phyloP scores from a whole-genome alignment of 2,888 invertebrate species.

The Priocnemis perturbator region DNA sequence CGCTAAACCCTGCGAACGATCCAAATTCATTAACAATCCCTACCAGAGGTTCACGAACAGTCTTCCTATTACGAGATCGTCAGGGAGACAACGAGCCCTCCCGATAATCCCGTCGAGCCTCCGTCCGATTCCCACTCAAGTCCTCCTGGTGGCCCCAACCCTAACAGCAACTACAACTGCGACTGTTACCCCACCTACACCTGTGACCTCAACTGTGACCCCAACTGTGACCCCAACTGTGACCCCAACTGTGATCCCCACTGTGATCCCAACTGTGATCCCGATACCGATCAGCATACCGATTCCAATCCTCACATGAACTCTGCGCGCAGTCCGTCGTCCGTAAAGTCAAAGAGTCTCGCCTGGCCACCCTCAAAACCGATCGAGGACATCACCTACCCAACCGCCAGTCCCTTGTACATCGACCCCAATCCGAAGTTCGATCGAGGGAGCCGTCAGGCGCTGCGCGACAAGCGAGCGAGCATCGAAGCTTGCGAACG shows the following conservation, averaged over 20 bases:
- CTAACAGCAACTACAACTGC: no score
- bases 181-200: no score
- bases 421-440: conserved; percentile 70
- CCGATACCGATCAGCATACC: no score
- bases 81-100: conserved; percentile 37
- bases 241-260: not conserved
- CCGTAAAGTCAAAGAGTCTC: conserved; percentile 62
- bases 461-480: conserved; percentile 63
- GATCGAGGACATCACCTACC: conserved; percentile 70
- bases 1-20: not conserved
- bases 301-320: not conserved
- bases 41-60: conserved; percentile 50
- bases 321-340: conserved; percentile 44
- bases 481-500: conserved; percentile 59
- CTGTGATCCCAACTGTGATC: not conserved
- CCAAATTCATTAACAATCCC: conserved; percentile 27
- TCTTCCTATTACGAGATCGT: conserved; percentile 57
- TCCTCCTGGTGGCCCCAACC: no score
- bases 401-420: conserved; percentile 72
- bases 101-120: not conserved
- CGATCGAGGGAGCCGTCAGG: conserved; percentile 58
- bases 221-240: no score
- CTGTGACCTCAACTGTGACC: no score
- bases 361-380: conserved; percentile 70
- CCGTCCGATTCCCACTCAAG: no score